A percentile compares a stretch with the other conserved stretches of the same genome.
Evolutionary conservation across 2,797 vertebrate genomes (phyloP).

Genomic region (Tenualosa ilisha): DNA sequence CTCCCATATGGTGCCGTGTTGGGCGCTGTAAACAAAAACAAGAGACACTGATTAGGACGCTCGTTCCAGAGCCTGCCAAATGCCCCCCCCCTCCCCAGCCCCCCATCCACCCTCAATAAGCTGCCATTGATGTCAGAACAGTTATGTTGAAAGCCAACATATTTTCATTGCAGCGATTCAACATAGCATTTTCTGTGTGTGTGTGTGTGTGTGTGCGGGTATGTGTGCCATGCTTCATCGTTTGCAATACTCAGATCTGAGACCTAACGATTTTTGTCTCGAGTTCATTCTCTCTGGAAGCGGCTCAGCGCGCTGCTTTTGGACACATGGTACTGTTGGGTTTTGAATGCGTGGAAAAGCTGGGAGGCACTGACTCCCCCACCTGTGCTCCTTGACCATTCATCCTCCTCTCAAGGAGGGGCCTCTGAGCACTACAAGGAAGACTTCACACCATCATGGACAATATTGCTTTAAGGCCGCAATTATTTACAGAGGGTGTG

Average conservation of each 20-base stretch:
- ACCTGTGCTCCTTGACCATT: neutral
- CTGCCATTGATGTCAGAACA: neutral
- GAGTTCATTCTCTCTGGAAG: neutral
- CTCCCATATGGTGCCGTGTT: slow-evolving; percentile 95
- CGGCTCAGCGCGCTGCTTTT: neutral
- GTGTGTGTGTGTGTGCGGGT: neutral
- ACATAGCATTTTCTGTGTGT: neutral
- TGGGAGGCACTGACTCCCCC: neutral
- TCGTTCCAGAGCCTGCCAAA: neutral
- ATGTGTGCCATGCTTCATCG: neutral
- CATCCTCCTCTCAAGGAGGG: neutral
- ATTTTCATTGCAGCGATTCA: neutral
- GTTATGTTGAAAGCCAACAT: neutral
- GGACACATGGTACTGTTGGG: neutral
- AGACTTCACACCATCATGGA: slow-evolving; percentile 9
- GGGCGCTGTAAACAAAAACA: slow-evolving; percentile 84
- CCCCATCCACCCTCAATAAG: neutral
- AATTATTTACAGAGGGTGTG: slow-evolving; percentile 16
- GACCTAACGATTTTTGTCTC: neutral
- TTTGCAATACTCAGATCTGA: neutral
- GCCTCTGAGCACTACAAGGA: neutral
- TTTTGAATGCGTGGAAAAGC: neutral
- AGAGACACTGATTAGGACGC: slow-evolving; percentile 66
- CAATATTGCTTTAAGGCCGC: slow-evolving; percentile 10
- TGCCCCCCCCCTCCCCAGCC: neutral